Evolutionary conservation across 2,888 invertebrate genomes (phyloP), one percentile per base, ranked within the genome.

Genomic region (Pediacus dermestoides): DNA sequence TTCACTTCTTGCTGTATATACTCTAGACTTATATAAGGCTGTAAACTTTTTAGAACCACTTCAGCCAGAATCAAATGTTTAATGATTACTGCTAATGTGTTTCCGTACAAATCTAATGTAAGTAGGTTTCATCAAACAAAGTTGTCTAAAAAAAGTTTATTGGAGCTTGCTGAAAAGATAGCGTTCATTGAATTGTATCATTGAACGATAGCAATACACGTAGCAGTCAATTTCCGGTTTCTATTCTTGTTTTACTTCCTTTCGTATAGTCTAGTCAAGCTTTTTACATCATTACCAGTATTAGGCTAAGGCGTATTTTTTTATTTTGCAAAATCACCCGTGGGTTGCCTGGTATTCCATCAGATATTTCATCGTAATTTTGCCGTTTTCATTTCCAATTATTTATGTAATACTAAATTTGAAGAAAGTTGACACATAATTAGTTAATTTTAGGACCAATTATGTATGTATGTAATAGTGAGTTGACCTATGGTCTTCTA

Each of bases 191-290:
- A 47, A 39, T 50, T 53, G 54, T 54, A 55, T 55, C 54, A 44
- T 44, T 43, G 48, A 43, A 48, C 42, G 50, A 56, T 54, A 48
- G 48, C 52, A 47, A 52, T 55, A 55, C 58, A 58, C 57, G 57
- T 58, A 57, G 56, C 52, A 51, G 48, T 55, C 57, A 58, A 58
- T 58, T 58, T 58, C 58, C 58, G 57, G 44, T 46, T 53, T 53
- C 52, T 49, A 54, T 57, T 56, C 57, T 56, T 53, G 53, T 52
- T 56, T 52, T 44, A 49, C 51, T 51, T 56, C 55, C 55, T 41
- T 55, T 54, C 53, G 52, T 42, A 47, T 16, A 34, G 48, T 50
- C 46, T 34, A 40, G 34, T 44, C 46, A 39, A 45, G 44, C 43
- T 47, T 50, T 45, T 44, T 52, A 46, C 44, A 42, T 46, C 37